Percentiles rank a stretch among this genome's conserved stretches.
Conservation (phyloP, 2,113 vertebrate genomes). For the Limnothrissa miodon region DNA sequence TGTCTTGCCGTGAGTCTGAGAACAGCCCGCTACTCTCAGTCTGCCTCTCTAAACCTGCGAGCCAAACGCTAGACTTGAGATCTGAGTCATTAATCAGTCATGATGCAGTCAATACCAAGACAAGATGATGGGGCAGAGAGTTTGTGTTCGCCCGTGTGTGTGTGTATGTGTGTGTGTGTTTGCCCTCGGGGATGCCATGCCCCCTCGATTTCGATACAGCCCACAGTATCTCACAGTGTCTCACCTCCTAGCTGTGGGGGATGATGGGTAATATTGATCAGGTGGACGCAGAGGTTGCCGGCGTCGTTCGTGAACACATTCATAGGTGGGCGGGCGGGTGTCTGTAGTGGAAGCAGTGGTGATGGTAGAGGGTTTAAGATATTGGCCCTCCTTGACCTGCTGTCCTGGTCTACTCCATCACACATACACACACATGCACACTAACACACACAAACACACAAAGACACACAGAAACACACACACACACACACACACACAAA, state of each 20-base stretch:
- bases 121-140: neutral
- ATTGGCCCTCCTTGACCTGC: neutral
- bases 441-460: neutral
- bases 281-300: neutral
- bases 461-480: too few relatives aligned
- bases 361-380: neutral
- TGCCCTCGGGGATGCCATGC: neutral
- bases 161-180: neutral
- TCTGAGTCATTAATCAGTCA: slow-evolving; percentile 10
- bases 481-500: neutral
- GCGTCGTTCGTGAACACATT: neutral
- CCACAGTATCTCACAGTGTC: slow-evolving; percentile 1
- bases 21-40: neutral
- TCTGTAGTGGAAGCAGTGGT: neutral
- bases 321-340: neutral
- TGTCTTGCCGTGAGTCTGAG: neutral
- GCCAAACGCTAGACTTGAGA: neutral
- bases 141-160: neutral
- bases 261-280: neutral
- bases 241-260: neutral
- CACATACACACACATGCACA: too few relatives aligned
- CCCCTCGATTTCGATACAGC: neutral
- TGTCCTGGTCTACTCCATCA: neutral
- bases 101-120: neutral
- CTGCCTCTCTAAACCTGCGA: neutral